phyloP scores from a whole-genome alignment of 2,888 invertebrate genomes.

The Scaptomyza polygonia region DNA sequence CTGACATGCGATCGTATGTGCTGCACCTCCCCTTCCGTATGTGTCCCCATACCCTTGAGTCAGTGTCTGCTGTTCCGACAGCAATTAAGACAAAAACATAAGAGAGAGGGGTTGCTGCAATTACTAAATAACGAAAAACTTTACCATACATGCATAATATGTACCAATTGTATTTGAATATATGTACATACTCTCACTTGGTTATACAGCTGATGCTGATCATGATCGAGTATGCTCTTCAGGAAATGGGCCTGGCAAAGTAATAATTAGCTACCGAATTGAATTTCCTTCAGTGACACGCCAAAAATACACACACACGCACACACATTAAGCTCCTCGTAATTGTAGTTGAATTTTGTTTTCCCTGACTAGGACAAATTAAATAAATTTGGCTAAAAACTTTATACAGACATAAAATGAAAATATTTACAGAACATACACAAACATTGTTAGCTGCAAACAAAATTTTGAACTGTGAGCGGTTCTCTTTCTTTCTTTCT shows the following conservation, averaged over 20 bases:
- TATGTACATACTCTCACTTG: constrained; percentile 38
- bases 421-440: constrained; percentile 17
- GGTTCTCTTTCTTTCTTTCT: constrained; percentile 65
- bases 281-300: constrained; percentile 32
- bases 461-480: constrained; percentile 67
- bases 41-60: not conserved
- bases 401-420: constrained; percentile 31
- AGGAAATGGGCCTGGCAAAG: constrained; percentile 22
- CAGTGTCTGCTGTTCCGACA: constrained; percentile 24
- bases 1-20: constrained; percentile 27
- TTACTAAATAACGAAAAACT: constrained; percentile 53
- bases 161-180: constrained; percentile 73
- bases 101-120: constrained; percentile 57
- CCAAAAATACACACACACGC: constrained; percentile 10
- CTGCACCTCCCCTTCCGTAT: not conserved
- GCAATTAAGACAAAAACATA: constrained; percentile 44
- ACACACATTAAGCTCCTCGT: constrained; percentile 15
- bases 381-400: constrained; percentile 52
- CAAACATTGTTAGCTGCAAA: constrained; percentile 39
- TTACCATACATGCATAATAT: constrained; percentile 64
- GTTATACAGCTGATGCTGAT: not conserved
- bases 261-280: constrained; percentile 49
- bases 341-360: constrained; percentile 44
- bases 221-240: constrained; percentile 22
- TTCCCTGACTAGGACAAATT: constrained; percentile 45